Conservation (phyloP, 2,797 vertebrate species). For the Acanthopagrus latus region DNA sequence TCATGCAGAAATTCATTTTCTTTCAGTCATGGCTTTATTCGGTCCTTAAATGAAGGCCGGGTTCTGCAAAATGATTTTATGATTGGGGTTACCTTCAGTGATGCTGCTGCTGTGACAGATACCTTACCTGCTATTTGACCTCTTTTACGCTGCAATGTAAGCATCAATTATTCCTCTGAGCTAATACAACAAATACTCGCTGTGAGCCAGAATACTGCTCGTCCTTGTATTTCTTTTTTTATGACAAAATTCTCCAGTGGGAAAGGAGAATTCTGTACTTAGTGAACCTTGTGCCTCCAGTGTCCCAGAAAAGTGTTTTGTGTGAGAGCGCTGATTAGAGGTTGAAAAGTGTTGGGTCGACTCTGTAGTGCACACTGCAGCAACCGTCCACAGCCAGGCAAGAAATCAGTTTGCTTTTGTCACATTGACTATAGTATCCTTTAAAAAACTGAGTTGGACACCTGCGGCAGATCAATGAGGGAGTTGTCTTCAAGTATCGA, state of each 20-base stretch:
- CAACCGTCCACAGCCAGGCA: background rate
- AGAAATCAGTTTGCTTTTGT: constrained; percentile 26
- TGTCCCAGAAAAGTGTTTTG: constrained; percentile 19
- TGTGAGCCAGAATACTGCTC: constrained; percentile 5
- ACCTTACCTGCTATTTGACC: constrained; percentile 24
- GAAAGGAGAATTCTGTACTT: background rate
- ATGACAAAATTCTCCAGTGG: background rate
- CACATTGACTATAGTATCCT: constrained; percentile 17
- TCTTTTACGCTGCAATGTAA: constrained; percentile 6
- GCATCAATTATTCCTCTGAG: constrained; percentile 31
- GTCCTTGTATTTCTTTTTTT: constrained; percentile 39
- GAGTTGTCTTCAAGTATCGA: background rate
- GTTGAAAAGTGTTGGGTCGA: constrained; percentile 10
- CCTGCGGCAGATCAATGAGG: constrained; percentile 24
- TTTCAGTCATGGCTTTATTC: constrained; percentile 15
- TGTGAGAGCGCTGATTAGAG: constrained; percentile 23
- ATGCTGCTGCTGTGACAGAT: constrained; percentile 17
- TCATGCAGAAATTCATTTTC: constrained; percentile 38
- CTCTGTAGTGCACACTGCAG: background rate
- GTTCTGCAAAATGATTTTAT: constrained; percentile 22
- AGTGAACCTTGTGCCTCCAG: background rate
- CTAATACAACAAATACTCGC: constrained; percentile 29
- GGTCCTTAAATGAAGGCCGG: constrained; percentile 42
- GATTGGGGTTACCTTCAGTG: constrained; percentile 33
- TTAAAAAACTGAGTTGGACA: constrained; percentile 23